Conservation (phyloP, 2,113 vertebrate genomes). For the Nerophis lumbriciformis region DNA sequence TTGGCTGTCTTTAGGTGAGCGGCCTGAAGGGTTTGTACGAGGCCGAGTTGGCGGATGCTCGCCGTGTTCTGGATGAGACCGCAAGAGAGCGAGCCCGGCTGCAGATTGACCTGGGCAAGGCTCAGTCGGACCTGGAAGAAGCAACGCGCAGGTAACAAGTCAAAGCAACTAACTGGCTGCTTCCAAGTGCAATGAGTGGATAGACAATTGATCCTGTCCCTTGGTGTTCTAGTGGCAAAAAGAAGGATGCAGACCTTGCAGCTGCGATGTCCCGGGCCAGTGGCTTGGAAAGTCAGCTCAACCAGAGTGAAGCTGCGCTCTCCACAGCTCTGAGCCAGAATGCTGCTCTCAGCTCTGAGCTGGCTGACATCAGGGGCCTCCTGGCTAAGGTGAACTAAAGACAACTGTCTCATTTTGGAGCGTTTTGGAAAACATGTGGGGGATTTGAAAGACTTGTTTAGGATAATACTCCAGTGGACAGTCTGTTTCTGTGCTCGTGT, state of each 20-base stretch:
- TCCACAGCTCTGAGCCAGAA: slow-evolving; percentile 82
- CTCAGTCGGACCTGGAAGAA: slow-evolving; percentile 84
- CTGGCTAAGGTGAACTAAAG: slow-evolving; percentile 80
- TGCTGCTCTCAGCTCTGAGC: slow-evolving; percentile 73
- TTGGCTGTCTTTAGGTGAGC: slow-evolving; percentile 70
- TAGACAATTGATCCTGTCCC: background rate
- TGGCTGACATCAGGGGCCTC: slow-evolving; percentile 78
- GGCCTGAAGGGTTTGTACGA: slow-evolving; percentile 90
- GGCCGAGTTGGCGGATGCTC: slow-evolving; percentile 87
- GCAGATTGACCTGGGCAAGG: slow-evolving; percentile 91
- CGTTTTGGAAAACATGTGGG: background rate
- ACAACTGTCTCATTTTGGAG: background rate
- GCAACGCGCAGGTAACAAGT: slow-evolving; percentile 67
- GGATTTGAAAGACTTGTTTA: no score
- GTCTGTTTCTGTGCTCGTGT: no score
- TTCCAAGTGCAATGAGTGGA: background rate
- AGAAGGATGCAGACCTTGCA: slow-evolving; percentile 83
- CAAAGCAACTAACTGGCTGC: no score
- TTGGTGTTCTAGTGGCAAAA: slow-evolving; percentile 78
- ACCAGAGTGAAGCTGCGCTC: slow-evolving; percentile 83
- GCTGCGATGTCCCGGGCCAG: slow-evolving; percentile 78
- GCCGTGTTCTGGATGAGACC: slow-evolving; percentile 89
- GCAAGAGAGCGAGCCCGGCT: slow-evolving; percentile 85
- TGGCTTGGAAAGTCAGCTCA: slow-evolving; percentile 83
- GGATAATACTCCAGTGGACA: no score